Conservation (phyloP, 2,113 vertebrate species). For the Eptatretus burgeri region DNA sequence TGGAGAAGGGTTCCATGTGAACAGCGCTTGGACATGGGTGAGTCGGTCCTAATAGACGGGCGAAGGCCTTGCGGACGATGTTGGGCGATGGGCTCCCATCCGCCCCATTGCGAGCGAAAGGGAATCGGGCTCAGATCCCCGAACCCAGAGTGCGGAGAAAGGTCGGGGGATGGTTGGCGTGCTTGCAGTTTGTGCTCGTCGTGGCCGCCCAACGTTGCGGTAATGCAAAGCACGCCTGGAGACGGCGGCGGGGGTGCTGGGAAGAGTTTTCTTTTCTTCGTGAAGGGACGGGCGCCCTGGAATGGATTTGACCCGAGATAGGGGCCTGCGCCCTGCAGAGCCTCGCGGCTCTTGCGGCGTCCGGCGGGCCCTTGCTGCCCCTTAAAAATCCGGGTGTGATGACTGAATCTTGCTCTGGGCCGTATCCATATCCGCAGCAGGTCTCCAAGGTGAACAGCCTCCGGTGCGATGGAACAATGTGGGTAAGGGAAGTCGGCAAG, state of each 20-base stretch:
- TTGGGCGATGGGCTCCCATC: too few species aligned
- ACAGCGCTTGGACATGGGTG: conserved; percentile 12
- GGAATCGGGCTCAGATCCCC: too few species aligned
- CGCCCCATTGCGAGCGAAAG: too few species aligned
- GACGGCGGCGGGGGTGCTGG: neutral
- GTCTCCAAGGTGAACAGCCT: neutral
- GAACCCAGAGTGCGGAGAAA: too few species aligned
- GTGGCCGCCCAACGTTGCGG: neutral
- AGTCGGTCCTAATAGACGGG: conserved; percentile 10
- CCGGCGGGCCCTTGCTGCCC: neutral
- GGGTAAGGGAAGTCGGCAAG: neutral
- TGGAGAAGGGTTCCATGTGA: conserved; percentile 9
- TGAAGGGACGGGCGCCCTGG: neutral
- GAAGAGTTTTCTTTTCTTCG: neutral
- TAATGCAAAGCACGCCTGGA: neutral
- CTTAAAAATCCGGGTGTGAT: neutral
- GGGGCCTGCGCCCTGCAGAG: neutral
- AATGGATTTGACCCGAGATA: neutral
- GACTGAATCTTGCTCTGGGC: conserved; percentile 3
- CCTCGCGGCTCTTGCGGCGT: neutral
- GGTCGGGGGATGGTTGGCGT: too few species aligned
- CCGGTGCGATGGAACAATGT: neutral
- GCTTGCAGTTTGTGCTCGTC: too few species aligned
- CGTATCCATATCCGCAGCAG: neutral
- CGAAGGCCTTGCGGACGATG: too few species aligned